These are phyloP conservation scores for Garra rufa DNA, from an alignment of 2,113 vertebrate genomes.

Conservation along the genomic window DNA sequence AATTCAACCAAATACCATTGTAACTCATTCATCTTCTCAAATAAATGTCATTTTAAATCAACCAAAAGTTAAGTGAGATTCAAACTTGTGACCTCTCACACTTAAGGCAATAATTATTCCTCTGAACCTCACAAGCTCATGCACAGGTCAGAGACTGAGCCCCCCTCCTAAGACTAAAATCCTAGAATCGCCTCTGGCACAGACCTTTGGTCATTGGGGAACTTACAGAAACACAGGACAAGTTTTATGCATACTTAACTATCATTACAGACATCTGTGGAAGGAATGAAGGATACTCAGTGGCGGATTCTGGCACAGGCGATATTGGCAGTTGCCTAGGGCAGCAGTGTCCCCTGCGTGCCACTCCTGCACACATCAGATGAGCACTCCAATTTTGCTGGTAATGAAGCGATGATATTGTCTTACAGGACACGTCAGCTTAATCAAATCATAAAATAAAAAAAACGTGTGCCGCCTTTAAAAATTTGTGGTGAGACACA, in stretches of 20 bases:
- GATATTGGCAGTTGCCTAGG: background rate
- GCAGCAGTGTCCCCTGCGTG: background rate
- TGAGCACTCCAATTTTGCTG: background rate
- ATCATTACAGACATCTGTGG: background rate
- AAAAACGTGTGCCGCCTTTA: background rate
- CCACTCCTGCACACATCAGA: background rate
- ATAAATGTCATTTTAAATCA: background rate
- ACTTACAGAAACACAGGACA: background rate
- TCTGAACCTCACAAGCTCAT: background rate
- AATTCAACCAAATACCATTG: background rate
- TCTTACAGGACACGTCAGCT: background rate
- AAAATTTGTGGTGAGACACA: background rate
- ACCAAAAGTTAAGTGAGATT: background rate
- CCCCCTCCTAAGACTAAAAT: background rate
- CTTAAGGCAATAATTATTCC: background rate
- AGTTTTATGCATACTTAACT: background rate
- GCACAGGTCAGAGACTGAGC: background rate
- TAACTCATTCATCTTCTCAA: background rate
- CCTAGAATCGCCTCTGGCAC: constrained; percentile 1
- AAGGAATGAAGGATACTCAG: background rate
- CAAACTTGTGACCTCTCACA: background rate
- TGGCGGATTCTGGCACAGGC: background rate
- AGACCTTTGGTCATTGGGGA: background rate
- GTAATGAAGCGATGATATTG: background rate
- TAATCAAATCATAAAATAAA: background rate